Percentiles rank a stretch among this genome's conserved stretches.
Evolutionary conservation across 2,113 vertebrate species (phyloP).

Genomic region (Neogale vison): DNA sequence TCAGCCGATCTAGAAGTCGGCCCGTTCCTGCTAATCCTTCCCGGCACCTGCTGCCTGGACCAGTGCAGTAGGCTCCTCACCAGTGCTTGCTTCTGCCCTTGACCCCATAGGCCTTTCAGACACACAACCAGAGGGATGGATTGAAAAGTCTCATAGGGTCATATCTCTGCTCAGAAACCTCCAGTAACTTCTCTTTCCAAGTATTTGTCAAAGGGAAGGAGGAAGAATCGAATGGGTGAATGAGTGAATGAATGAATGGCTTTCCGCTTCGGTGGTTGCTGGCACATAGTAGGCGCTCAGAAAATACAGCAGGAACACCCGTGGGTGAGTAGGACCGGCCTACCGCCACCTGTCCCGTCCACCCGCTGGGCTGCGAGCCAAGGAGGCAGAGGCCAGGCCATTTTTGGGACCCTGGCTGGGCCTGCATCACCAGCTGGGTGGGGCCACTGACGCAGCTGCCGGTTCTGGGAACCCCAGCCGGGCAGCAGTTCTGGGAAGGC

Average conservation of each 20-base stretch:
- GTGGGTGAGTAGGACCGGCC: background rate
- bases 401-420: background rate
- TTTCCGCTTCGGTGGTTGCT: background rate
- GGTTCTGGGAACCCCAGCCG: conserved; percentile 60
- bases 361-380: rapidly evolving
- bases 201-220: background rate
- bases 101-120: background rate
- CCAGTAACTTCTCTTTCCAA: background rate
- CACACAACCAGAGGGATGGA: background rate
- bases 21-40: background rate
- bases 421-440: background rate
- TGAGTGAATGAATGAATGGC: background rate
- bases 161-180: background rate
- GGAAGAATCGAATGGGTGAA: background rate
- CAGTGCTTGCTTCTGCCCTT: background rate
- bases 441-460: background rate
- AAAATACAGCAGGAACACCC: background rate
- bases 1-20: background rate
- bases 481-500: conserved; percentile 9
- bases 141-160: background rate
- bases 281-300: background rate
- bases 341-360: too few relatives aligned
- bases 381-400: background rate
- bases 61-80: background rate
- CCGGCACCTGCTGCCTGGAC: background rate